Evolutionary conservation across 2,888 invertebrate genomes (phyloP), one percentile per base, ranked within the genome.

Genomic region (Saturnia japonica): DNA sequence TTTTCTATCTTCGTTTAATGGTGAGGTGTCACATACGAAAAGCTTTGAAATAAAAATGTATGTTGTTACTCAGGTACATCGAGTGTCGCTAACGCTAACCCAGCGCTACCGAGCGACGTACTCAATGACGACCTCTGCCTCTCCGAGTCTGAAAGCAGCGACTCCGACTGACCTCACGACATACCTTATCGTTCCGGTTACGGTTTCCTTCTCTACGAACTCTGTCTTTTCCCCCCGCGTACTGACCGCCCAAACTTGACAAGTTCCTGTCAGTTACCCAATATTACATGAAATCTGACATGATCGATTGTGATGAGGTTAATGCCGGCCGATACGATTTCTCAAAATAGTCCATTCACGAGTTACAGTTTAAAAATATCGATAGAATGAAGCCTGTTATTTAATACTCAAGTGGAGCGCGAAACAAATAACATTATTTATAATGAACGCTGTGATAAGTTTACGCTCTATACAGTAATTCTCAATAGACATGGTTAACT

Each of bases 121-220:
- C 95, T 98, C 80, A 97, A 96, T 84, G 97, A 97, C 85, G 98
- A 98, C 91, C 95, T 98, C 82, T 97, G 97, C 94, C 95, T 98
- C 82, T 98, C 97, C 69, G 97, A 97, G 93, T 97, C 97, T 57
- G 97, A 64, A 25, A 64, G 97, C 84, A 97, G 97, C 82, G 97
- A 97, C 88, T 96, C 95, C 72, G 96, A 96, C 93, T 96, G 95
- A 95, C 91, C 87, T 81, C 79, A 80, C 81, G 80, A 76, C 71
- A 75, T 77, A 73, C 72, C 76, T 76, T 79, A 80, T 77, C 80
- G 75, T 73, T 76, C 76, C 77, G 78, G 78, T 77, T 77, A 78
- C 78, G 80, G 78, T 80, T 74, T 78, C 74, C 76, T 74, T 74
- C 76, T 72, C 75, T 75, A 74, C 76, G 75, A 72, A 73, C 71